Evolutionary conservation across 2,113 vertebrate species (phyloP).

Genomic region (Bungarus multicinctus): DNA sequence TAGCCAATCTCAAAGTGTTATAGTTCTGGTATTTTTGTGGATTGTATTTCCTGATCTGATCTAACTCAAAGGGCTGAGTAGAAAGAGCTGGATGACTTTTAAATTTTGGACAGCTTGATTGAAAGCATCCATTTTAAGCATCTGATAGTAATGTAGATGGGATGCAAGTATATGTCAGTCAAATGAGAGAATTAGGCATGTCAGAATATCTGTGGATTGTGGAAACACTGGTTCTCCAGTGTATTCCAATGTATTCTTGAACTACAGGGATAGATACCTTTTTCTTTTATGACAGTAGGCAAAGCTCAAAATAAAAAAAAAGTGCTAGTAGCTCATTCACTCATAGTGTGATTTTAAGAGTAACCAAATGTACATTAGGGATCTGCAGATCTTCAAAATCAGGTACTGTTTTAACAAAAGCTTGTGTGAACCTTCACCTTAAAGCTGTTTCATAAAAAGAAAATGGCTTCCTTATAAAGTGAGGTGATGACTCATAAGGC

Average conservation of each 20-base stretch:
- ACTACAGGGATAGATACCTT: background rate
- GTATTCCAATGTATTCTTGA: background rate
- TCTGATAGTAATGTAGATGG: conserved; percentile 20
- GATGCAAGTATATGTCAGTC: background rate
- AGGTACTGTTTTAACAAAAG: background rate
- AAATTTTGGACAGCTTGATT: background rate
- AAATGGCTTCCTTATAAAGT: background rate
- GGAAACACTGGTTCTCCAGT: background rate
- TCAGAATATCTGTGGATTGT: fast-evolving
- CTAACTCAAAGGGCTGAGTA: background rate
- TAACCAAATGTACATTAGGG: background rate
- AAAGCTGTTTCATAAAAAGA: background rate
- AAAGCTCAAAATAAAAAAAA: background rate
- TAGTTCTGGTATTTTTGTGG: background rate
- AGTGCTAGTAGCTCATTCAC: background rate
- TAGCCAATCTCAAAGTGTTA: background rate
- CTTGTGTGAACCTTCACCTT: background rate
- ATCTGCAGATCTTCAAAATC: background rate
- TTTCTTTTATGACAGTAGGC: background rate
- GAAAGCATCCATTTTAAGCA: background rate
- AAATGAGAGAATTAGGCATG: background rate
- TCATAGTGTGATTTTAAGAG: background rate
- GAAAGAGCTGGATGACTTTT: conserved; percentile 2
- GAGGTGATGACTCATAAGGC: too few relatives aligned
- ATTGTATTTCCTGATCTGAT: background rate